Base-by-base conservation (phyloP, 1,140 invertebrate species). In the Drosophila ohnishii region DNA sequence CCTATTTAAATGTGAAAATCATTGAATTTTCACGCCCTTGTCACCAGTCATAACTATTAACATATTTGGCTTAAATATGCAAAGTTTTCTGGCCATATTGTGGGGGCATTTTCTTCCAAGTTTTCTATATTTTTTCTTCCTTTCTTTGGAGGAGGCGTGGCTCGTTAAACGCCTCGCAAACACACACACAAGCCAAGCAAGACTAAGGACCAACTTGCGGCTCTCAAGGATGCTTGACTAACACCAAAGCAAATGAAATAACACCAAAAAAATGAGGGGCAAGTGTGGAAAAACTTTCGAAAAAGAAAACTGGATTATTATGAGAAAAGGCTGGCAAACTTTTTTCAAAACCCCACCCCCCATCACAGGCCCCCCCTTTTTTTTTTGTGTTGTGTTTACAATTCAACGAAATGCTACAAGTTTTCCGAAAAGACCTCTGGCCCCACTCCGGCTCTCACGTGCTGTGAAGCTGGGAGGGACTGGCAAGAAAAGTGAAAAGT, bases 241-340 rank as follows among this genome's bases (percentile, higher is more conserved):
- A 60, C 66, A 59, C 44, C 53, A 69, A 40, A 48, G 62, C 59
- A 64, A 69, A 69, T 69, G 61, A 28, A 69, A 69, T 44, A 69
- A 66, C 30, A 55, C 16, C 16, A 2, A 40, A 8, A 8, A 58
- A 50, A 50, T 32, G 14, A 25, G 6, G 14, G 10, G 39, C 7
- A 53, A 53, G 50, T 53, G 50, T 53, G 58, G 34, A 22, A 51
- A 67, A 45, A 69, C 30, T 69, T 69, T 64, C 19, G n/a, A 60
- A 59, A 59, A 42, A 11, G 64, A 71, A 22, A 60, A 35, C 63
- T 37, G 37, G 65, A 48, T 59, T 71, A 69, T 69, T 47, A 56
- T 57, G 37, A 25, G 42, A 58, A 58, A 58, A 44, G 65, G 35
- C 35, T 48, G 42, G 19, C 14, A 48, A 73, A 50, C 25, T 70